These are phyloP conservation scores for Hymenopus coronatus DNA, from an alignment of 2,888 invertebrate species.

Conservation along the genomic window DNA sequence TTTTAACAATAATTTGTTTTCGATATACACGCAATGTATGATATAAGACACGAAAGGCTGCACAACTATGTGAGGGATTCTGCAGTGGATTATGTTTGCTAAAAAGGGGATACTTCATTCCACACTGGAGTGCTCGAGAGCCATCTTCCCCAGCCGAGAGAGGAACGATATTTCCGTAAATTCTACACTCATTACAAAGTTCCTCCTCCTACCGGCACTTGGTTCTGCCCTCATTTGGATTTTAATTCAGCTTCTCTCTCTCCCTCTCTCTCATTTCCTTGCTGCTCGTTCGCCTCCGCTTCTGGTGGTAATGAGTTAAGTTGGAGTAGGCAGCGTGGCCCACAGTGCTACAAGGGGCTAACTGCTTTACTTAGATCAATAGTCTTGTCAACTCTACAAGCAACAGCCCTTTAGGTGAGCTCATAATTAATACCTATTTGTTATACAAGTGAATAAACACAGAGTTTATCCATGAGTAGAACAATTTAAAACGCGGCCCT, in stretches of 20 bases:
- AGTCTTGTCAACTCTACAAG: not conserved
- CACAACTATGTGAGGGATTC: not conserved
- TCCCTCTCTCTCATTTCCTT: not conserved
- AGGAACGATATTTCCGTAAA: slow-evolving; percentile 17
- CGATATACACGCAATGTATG: too few relatives aligned
- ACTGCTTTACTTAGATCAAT: not conserved
- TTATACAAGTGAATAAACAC: too few relatives aligned
- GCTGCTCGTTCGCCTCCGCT: not conserved
- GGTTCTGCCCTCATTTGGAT: slow-evolving; percentile 9
- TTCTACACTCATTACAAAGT: slow-evolving; percentile 21
- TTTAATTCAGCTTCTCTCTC: slow-evolving; percentile 15
- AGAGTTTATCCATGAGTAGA: too few relatives aligned
- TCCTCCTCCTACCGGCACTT: not conserved
- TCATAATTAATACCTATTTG: too few relatives aligned
- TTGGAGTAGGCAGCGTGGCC: not conserved
- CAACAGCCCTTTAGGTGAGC: too few relatives aligned
- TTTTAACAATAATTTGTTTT: too few relatives aligned
- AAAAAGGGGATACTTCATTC: not conserved
- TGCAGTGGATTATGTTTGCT: not conserved
- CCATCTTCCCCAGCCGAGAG: not conserved
- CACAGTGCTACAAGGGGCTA: not conserved
- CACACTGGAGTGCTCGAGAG: not conserved
- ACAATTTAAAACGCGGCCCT: too few relatives aligned
- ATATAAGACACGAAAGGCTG: too few relatives aligned
- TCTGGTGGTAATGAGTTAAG: slow-evolving; percentile 21